A percentile compares a stretch with the other conserved stretches of the same genome.
Evolutionary conservation across 1,140 invertebrate genomes (phyloP).

Genomic region (Conus betulinus): DNA sequence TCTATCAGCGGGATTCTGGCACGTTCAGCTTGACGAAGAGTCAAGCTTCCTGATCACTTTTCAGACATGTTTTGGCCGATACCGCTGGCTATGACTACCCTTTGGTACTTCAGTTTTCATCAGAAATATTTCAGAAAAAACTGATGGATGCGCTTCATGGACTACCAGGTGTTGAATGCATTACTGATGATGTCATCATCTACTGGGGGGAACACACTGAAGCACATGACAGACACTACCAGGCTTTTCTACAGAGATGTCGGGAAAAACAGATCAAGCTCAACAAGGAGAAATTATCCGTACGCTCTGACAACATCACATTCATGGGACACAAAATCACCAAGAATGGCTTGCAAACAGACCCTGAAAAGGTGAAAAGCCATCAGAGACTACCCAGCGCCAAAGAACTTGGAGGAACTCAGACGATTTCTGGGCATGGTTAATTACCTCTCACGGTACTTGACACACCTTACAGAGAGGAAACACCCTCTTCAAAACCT

Average conservation of each 20-base stretch:
- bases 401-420: background rate
- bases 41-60: too few relatives aligned
- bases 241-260: slow-evolving; percentile 63
- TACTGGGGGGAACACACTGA: slow-evolving; percentile 51
- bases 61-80: too few relatives aligned
- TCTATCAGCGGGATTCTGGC: slow-evolving; percentile 53
- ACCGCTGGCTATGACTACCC: background rate
- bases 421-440: too few relatives aligned
- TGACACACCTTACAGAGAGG: slow-evolving; percentile 14
- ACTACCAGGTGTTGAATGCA: slow-evolving; percentile 34
- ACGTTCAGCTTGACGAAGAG: slow-evolving; percentile 46
- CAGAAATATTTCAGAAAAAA: slow-evolving; percentile 65
- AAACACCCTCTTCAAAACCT: slow-evolving; percentile 40
- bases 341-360: slow-evolving; percentile 67
- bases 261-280: slow-evolving; percentile 67
- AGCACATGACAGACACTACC: slow-evolving; percentile 44
- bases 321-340: too few relatives aligned
- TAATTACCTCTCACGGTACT: too few relatives aligned
- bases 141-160: slow-evolving; percentile 62
- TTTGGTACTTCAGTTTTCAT: slow-evolving; percentile 34
- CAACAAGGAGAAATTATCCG: slow-evolving; percentile 67
- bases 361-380: slow-evolving; percentile 69
- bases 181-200: slow-evolving; percentile 71
- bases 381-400: slow-evolving; percentile 53
- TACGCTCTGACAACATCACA: background rate